Evolutionary conservation across 2,113 vertebrate species (phyloP), one percentile per base, ranked within the genome.

Genomic region (Podarcis raffonei): DNA sequence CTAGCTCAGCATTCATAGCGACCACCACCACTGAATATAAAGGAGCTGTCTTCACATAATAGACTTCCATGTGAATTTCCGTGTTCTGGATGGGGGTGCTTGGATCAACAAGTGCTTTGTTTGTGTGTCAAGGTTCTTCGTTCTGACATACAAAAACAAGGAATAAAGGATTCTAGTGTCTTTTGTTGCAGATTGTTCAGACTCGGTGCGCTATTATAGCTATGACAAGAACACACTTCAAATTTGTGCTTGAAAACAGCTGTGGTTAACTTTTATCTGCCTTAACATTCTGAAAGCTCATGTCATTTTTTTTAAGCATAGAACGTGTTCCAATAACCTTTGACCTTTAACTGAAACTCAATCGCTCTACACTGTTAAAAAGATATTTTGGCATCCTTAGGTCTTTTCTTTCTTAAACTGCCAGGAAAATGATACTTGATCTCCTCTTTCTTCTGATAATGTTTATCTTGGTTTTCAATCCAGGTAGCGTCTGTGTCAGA

Each of bases 381-480:
- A 71, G 8, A 89, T 5, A 30, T 74, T 90, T 76, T 84, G 30
- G 8, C 20, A 83, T 90, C 35, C 0, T 6, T 0, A 18, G 9
- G 83, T 82, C 69, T 0, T 35, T 72, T 87, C 85, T 57, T 86
- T 90, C 16, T 8, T 91, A 85, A 87, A n/a, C 5, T 68, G 23
- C 16, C 89, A 82, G 69, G 78, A 92, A 95, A 94, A 72, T 42
- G 1, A 1, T 3, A 0, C 53, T 69, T 25, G 80, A n/a, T 66
- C 22, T 30, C 30, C 18, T 18, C 57, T 80, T 22, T 3, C 7
- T 82, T 35, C 0, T 1, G 82, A 83, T 83, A 88, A 65, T 5
- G 0, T 65, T 95, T 94, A 84, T 90, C 84, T 89, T 90, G 77
- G 82, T 82, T 87, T 48, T 76, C 81, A 91, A 89, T 82, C 48